Percentiles rank a stretch among this genome's conserved stretches.
Evolutionary conservation across 2,797 vertebrate species (phyloP).

Genomic region (Octomys mimax): DNA sequence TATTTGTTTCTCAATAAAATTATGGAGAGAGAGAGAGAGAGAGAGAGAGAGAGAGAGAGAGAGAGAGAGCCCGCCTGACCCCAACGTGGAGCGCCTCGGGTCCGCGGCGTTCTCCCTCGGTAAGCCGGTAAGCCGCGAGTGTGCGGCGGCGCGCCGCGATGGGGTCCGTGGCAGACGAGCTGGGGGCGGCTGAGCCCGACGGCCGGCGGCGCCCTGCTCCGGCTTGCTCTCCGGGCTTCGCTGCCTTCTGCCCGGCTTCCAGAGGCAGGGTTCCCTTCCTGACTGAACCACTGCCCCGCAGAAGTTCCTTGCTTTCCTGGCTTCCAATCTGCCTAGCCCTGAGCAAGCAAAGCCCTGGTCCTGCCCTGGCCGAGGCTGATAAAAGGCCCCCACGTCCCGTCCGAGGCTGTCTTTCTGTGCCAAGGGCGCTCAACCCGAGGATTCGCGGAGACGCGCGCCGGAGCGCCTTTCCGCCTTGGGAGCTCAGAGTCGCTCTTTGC

Average conservation of each 20-base stretch:
- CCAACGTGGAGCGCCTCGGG: neutral
- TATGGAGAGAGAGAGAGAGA: too few relatives aligned
- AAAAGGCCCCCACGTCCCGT: neutral
- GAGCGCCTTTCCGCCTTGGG: neutral
- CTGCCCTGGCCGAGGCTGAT: neutral
- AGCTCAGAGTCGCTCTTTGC: neutral
- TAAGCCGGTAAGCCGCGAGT: neutral
- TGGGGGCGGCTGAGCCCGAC: neutral
- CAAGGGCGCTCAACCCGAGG: neutral
- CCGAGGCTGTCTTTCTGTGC: neutral
- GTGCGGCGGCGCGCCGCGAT: too few relatives aligned
- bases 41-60: too few relatives aligned
- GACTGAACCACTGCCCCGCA: neutral
- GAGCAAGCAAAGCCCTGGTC: neutral
- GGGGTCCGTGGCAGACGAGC: neutral
- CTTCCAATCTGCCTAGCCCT: neutral
- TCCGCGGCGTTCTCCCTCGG: neutral
- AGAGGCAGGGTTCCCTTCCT: neutral
- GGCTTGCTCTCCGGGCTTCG: neutral
- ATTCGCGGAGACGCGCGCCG: neutral
- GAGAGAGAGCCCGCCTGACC: neutral
- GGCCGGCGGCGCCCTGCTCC: neutral
- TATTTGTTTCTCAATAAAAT: too few relatives aligned
- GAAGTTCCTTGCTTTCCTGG: neutral
- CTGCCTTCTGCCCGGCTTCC: constrained; percentile 3